Evolutionary conservation across 2,888 invertebrate species (phyloP), one percentile per base, ranked within the genome.

Genomic region (Portevinia maculata): DNA sequence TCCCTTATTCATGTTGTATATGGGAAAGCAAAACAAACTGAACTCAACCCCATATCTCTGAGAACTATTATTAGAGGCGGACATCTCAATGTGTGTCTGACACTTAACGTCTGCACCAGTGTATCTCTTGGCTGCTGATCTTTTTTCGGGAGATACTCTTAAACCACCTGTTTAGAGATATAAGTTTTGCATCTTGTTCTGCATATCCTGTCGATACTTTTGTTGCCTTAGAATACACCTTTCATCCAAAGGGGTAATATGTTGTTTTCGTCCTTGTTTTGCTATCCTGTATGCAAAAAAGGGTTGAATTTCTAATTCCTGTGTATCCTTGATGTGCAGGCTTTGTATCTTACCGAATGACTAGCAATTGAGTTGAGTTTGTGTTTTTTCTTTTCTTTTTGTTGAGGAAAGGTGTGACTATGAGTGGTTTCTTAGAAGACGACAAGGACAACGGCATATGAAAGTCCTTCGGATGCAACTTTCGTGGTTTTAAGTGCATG

Each of bases 181-280:
- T 78, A 73, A 67, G 78, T 78, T 83, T 34, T 83, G 71, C 71
- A 83, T 83, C 83, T 78, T 83, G 76, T 83, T 37, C 83, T 71
- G 65, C 83, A 70, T 70, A 83, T 83, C 78, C 83, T 83, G 83
- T 83, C 83, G 78, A 83, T 78, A 83, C 71, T 48, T 55, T 78
- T 78, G 78, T 83, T 78, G 78, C 71, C 71, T 73, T 60, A 60
- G 41, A 71, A 60, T 78, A 71, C 81, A 83, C 65, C 81, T 76
- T 76, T 62, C 28, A 17, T 32, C 41, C 39, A 28, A 7, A 30
- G 11, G 21, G 5, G 0, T 28, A 4, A n/a, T 28, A 24, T 55
- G 0, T 46, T 55, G 28, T 30, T 57, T 2, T 9, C n/a, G 19
- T 1, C 34, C 24, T 13, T 53, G n/a, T 67, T 39, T 46, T 39